phyloP scores from a whole-genome alignment of 1,140 invertebrate genomes.

The Homarus americanus region DNA sequence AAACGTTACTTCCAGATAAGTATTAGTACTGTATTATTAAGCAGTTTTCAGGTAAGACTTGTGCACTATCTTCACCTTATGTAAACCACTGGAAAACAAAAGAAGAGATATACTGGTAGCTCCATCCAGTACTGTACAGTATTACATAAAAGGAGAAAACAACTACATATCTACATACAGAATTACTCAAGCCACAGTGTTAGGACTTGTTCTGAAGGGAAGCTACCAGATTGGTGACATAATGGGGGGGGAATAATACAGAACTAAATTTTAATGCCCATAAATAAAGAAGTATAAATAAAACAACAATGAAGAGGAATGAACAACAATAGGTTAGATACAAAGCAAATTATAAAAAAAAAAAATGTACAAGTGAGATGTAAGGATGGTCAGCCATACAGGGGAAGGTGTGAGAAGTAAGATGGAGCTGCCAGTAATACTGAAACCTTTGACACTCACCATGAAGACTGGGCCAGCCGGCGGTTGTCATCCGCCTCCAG shows the following conservation, averaged over 20 bases:
- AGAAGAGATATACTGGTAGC: conserved; percentile 47
- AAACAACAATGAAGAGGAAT: not conserved
- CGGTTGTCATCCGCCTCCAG: conserved; percentile 91
- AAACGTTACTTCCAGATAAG: too few relatives aligned
- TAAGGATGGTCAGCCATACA: not conserved
- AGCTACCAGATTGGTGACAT: not conserved
- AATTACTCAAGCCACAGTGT: not conserved
- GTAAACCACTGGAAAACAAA: conserved; percentile 60
- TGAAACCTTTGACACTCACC: conserved; percentile 82
- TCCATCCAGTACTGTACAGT: conserved; percentile 30
- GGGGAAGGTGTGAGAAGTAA: not conserved
- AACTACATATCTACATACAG: not conserved
- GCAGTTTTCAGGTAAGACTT: too few relatives aligned
- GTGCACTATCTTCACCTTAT: conserved; percentile 61
- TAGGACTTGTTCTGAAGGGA: too few relatives aligned
- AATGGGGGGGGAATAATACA: not conserved
- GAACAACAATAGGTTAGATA: not conserved
- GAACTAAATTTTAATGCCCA: not conserved
- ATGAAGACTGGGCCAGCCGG: conserved; percentile 93
- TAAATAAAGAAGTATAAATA: not conserved
- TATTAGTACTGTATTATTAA: too few relatives aligned
- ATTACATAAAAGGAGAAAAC: conserved; percentile 5
- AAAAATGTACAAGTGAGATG: not conserved
- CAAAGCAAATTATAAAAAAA: not conserved
- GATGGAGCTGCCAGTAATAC: conserved; percentile 64